Evolutionary conservation across 2,888 invertebrate genomes (phyloP).

Genomic region (Anoplius nigerrimus): DNA sequence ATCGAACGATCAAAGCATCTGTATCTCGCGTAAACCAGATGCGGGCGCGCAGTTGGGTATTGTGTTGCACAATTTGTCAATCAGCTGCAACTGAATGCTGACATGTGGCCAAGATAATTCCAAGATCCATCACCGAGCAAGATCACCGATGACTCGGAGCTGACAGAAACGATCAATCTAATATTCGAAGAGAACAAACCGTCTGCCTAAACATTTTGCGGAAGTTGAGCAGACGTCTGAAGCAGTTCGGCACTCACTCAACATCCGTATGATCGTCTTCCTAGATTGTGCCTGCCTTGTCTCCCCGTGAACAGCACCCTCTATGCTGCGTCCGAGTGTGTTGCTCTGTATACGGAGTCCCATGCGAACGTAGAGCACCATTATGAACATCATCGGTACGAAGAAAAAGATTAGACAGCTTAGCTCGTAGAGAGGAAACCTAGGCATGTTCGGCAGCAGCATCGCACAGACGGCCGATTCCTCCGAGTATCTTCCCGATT

Average conservation of each 20-base stretch:
- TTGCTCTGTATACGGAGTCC: slow-evolving; percentile 79
- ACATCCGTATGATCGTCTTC: slow-evolving; percentile 86
- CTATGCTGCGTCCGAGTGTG: slow-evolving; percentile 71
- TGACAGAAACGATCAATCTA: too few relatives aligned
- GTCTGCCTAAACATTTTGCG: neutral
- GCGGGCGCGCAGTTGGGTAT: too few relatives aligned
- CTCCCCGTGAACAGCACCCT: slow-evolving; percentile 85
- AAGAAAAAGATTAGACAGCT: slow-evolving; percentile 90
- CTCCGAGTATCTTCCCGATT: slow-evolving; percentile 74
- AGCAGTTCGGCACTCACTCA: slow-evolving; percentile 78
- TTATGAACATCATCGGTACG: slow-evolving; percentile 82
- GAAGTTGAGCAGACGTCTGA: neutral
- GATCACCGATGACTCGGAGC: too few relatives aligned
- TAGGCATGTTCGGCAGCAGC: slow-evolving; percentile 76
- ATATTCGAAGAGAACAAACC: too few relatives aligned
- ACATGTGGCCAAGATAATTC: too few relatives aligned
- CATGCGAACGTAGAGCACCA: slow-evolving; percentile 87
- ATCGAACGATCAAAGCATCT: too few relatives aligned
- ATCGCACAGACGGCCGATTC: slow-evolving; percentile 89
- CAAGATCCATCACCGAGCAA: too few relatives aligned
- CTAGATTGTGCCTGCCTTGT: slow-evolving; percentile 83
- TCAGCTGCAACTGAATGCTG: too few relatives aligned
- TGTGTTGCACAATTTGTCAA: too few relatives aligned
- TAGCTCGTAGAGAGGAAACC: slow-evolving; percentile 85
- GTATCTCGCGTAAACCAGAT: too few relatives aligned